Evolutionary conservation across 2,797 vertebrate species (phyloP), one percentile per base, ranked within the genome.

Genomic region (Perodicticus potto): DNA sequence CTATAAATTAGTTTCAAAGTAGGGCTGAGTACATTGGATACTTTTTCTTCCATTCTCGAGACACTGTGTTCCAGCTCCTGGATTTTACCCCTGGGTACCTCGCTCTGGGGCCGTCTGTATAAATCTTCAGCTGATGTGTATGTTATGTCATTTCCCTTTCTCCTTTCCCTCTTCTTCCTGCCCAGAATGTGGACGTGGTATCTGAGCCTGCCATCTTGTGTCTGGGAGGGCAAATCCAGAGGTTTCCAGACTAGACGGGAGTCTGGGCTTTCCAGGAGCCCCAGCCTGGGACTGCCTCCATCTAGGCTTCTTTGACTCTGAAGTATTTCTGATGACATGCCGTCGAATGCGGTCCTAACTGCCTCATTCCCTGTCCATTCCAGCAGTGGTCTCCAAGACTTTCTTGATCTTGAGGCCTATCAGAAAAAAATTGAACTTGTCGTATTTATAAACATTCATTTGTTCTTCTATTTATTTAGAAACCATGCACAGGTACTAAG

Each of bases 381-480:
- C 37, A 37, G 1, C 72, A 69, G 27, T 95, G 45, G 70, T 77
- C 5, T 74, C 34, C 25, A 57, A 49, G 76, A 55, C 19, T 14
- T 80, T 93, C 94, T 74, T 90, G 57, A 92, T 86, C 13, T 72
- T 82, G n/a, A 85, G 29, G 17, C 67, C 63, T 82, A 77, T 55
- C 55, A 72, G 25, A 82, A 93, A 85, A 76, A 43, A n/a, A 37
- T 32, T 40, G 1, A 94, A 89, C 25, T 73, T 5, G 61, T 65
- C 32, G 16, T 69, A 43, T 72, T 19, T 85, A 5, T 65, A 53
- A 57, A 37, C 72, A 86, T 80, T 53, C 13, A 67, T 57, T 73
- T 96, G 53, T 77, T 45, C 81, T 93, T 88, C 85, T 74, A 82
- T 37, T 70, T 86, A 70, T 57, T 81, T 96, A 76, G 23, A 85